phyloP scores from a whole-genome alignment of 2,113 vertebrate species.

The Pedetes capensis region DNA sequence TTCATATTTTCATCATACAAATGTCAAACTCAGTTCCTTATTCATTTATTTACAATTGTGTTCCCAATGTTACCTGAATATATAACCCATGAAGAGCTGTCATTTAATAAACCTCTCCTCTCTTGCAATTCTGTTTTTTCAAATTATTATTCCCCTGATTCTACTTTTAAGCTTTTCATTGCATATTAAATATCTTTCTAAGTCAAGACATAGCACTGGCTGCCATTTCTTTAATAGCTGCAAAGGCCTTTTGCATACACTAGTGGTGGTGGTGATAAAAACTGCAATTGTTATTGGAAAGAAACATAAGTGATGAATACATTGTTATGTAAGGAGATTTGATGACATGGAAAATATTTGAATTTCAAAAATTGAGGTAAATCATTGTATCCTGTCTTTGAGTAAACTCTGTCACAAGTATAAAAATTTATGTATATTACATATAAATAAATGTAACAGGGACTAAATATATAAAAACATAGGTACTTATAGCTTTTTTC shows the following conservation, averaged over 20 bases:
- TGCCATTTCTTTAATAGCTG: neutral
- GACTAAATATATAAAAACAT: neutral
- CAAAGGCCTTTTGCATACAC: neutral
- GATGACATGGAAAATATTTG: neutral
- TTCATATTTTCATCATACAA: conserved; percentile 72
- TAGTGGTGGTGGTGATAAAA: neutral
- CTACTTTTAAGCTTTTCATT: neutral
- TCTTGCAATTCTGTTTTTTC: neutral
- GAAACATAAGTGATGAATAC: neutral
- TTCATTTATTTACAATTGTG: conserved; percentile 77
- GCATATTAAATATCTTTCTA: neutral
- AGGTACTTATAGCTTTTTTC: neutral
- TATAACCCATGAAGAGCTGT: neutral
- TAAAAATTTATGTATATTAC: neutral
- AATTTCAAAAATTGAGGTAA: neutral
- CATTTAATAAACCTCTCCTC: conserved; percentile 33
- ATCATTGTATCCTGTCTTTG: neutral
- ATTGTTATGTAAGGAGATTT: neutral
- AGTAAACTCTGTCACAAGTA: neutral
- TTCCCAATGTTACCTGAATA: conserved; percentile 36
- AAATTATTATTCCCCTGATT: neutral
- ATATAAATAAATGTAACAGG: neutral
- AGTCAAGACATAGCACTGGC: neutral
- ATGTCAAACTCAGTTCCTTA: conserved; percentile 56
- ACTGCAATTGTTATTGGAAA: neutral